Conservation (phyloP, 92 coral and sea anemone genomes). For the Palythoa grandis region DNA sequence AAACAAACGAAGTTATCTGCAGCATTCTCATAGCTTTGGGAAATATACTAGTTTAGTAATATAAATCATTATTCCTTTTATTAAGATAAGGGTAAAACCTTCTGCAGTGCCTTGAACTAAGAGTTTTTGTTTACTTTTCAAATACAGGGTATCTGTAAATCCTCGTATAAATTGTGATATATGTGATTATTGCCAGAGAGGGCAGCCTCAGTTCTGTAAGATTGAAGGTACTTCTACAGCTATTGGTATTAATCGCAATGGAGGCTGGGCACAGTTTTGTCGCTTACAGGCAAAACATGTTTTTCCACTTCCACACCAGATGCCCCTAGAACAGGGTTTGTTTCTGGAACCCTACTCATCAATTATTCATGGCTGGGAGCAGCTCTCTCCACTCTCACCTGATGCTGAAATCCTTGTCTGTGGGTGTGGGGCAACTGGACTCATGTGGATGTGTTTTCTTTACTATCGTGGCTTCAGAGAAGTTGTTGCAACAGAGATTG, state of each 20-base stretch:
- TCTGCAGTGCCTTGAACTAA: not conserved
- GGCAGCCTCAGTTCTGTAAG: constrained; percentile 86
- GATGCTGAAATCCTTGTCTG: constrained; percentile 85
- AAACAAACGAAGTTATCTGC: no score
- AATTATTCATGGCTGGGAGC: constrained; percentile 81
- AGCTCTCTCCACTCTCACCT: constrained; percentile 68
- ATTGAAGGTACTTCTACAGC: constrained; percentile 77
- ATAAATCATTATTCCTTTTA: no score
- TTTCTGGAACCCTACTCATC: constrained; percentile 85
- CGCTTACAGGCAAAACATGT: constrained; percentile 79
- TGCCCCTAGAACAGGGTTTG: constrained; percentile 82
- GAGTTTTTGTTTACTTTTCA: not conserved
- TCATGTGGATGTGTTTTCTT: constrained; percentile 78
- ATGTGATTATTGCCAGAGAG: constrained; percentile 87
- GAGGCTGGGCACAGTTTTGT: constrained; percentile 97
- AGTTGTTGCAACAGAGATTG: constrained; percentile 78
- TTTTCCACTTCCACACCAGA: constrained; percentile 78
- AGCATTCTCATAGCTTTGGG: no score
- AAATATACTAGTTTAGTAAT: no score
- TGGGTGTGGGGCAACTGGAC: constrained; percentile 84
- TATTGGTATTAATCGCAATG: constrained; percentile 85
- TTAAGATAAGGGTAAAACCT: no score
- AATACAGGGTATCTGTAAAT: constrained; percentile 78
- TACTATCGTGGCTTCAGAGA: constrained; percentile 86
- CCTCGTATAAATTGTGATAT: constrained; percentile 80